Evolutionary conservation across 2,888 invertebrate species (phyloP), one percentile per base, ranked within the genome.

Genomic region (Deilephila elpenor): DNA sequence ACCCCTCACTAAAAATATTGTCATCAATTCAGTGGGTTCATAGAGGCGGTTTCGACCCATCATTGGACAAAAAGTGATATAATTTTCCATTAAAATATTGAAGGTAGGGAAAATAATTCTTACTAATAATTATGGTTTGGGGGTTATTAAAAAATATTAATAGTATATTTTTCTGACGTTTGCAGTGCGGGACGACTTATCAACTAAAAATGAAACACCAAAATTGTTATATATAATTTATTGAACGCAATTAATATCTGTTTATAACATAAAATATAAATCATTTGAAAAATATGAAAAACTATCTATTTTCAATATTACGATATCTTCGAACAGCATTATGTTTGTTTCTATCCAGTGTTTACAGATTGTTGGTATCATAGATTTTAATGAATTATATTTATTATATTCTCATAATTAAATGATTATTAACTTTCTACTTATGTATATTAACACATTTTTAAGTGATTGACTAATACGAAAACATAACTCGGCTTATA

Each of bases 231-330:
- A 67, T 56, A 62, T 67, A 51, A 44, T 67, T 67, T 67, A 67
- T 44, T 67, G 44, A 67, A 67, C 51, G 51, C 67, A 67, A 25
- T 37, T 37, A 32, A 44, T 29, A 37, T 25, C 20, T 64, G 3
- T 17, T 62, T 34, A 25, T 64, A 74, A 71, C 71, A 71, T n/a
- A 71, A 73, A 59, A 71, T 59, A 59, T 71, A 62, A 60, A 56
- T 53, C 5, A 67, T 67, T 67, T 67, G 8, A 51, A 7, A 67
- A 67, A 51, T 17, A 62, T 34, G 32, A 17, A 34, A 51, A 44
- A 29, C 44, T 20, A 64, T 44, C 8, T 64, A 64, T 67, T 51
- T 51, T 25, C 17, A 67, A 25, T 67, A 51, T 25, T 25, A 67
- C 67, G 67, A 67, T 67, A 67, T 20, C 67, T 44, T 67, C 67